Conservation (phyloP, 1,140 invertebrate species). For the Brachionus rubens region DNA sequence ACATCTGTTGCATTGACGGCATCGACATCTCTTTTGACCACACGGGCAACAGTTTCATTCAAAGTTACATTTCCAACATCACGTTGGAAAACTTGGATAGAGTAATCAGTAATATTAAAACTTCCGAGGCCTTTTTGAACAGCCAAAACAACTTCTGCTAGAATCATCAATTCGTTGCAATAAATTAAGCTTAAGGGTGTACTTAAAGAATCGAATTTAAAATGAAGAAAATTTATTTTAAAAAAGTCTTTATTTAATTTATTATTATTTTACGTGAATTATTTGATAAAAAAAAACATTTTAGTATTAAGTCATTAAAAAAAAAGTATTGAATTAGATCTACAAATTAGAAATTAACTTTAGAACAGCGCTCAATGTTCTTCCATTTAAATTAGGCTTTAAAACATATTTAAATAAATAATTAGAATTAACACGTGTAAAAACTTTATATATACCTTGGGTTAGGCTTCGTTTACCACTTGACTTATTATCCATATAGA, state of each 20-base stretch:
- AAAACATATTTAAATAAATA: conserved; percentile 43
- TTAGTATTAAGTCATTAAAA: too few species aligned
- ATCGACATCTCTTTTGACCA: background rate
- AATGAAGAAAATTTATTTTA: too few species aligned
- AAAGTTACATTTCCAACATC: background rate
- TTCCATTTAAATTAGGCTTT: conserved; percentile 39
- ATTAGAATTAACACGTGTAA: conserved; percentile 23
- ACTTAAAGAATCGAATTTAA: too few species aligned
- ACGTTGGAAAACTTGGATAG: too few species aligned
- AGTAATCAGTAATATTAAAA: too few species aligned
- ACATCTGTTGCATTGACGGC: background rate
- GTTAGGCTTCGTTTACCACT: conserved; percentile 20
- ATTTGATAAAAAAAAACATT: background rate
- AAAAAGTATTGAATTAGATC: conserved; percentile 15
- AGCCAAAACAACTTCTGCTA: too few species aligned
- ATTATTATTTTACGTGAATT: too few species aligned
- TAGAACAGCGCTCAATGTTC: conserved; percentile 20
- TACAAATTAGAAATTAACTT: conserved; percentile 8
- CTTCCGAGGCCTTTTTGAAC: too few species aligned
- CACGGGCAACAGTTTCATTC: background rate
- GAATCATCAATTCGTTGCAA: too few species aligned
- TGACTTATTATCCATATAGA: background rate
- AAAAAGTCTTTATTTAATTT: too few species aligned
- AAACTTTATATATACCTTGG: conserved; percentile 35
- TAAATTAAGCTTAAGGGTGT: too few species aligned